Evolutionary conservation across 2,797 vertebrate species (phyloP), one percentile per base, ranked within the genome.

Genomic region (Silurus aristotelis): DNA sequence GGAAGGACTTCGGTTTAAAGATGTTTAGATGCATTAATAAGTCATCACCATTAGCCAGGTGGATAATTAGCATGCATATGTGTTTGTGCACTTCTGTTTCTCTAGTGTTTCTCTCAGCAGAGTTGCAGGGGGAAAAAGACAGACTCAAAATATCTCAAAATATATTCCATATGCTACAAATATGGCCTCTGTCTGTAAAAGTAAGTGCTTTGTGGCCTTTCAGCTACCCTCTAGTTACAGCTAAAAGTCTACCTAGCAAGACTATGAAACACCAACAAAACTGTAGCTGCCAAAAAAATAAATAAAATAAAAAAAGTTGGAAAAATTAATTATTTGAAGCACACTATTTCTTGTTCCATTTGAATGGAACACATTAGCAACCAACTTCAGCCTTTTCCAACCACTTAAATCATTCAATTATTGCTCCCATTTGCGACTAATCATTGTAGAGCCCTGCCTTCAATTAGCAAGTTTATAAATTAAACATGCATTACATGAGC

Each of bases 391-490:
- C 78, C 76, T 81, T 81, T 85, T 52, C 71, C 82, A 80, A 83
- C 19, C 78, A 72, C 77, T 83, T 75, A 67, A 86, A 86, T 76
- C 70, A 86, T 84, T 85, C 82, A 88, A 77, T 86, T 80, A 85
- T 80, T 85, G 73, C 84, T 77, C 55, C 71, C 27, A 83, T 86
- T 88, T 71, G 83, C 31, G 6, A 70, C 63, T 81, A 80, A 86
- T 86, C 79, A 88, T 72, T 72, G 38, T 31, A 63, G 70, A 20
- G 8, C 64, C 55, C 27, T 71, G 71, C 77, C 82, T 88, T 85
- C 78, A 83, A 86, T 83, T 87, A 83, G 72, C 79, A 79, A 71
- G 81, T 81, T 80, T 81, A 83, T 85, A 76, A 88, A 88, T 86
- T 75, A 86, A 83, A 75, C 81, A 86, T 75, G 82, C 48, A 52